phyloP scores from a whole-genome alignment of 1,140 invertebrate species.

The Bombus impatiens region DNA sequence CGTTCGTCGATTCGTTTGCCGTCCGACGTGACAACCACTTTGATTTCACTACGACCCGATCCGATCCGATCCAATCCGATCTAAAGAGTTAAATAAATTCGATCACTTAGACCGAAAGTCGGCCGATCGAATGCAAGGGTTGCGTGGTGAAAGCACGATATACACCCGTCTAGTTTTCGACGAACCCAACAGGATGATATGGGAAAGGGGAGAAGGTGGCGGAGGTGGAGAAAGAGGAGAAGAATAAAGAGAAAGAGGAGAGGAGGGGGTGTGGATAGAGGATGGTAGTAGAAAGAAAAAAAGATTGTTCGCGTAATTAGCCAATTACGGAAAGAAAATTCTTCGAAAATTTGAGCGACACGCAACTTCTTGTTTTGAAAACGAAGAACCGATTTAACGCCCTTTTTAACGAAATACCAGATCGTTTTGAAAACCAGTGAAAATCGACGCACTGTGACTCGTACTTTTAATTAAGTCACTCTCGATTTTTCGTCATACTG shows the following conservation, averaged over 20 bases:
- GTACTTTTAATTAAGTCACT: not conserved
- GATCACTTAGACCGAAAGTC: not conserved
- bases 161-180: not conserved
- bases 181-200: not conserved
- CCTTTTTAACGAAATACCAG: not conserved
- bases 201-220: not conserved
- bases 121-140: not conserved
- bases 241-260: not conserved
- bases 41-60: not conserved
- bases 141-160: not conserved
- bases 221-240: not conserved
- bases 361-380: not conserved
- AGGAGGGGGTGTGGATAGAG: not conserved
- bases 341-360: not conserved
- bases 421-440: not conserved
- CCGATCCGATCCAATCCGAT: not conserved
- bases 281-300: not conserved
- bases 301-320: constrained; percentile 33
- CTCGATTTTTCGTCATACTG: not conserved
- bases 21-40: not conserved
- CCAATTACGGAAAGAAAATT: not conserved
- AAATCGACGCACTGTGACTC: not conserved
- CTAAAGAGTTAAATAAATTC: not conserved
- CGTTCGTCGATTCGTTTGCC: not conserved
- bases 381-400: not conserved